Conservation (phyloP, 2,888 invertebrate species). For the Neoitamus cyanurus region DNA sequence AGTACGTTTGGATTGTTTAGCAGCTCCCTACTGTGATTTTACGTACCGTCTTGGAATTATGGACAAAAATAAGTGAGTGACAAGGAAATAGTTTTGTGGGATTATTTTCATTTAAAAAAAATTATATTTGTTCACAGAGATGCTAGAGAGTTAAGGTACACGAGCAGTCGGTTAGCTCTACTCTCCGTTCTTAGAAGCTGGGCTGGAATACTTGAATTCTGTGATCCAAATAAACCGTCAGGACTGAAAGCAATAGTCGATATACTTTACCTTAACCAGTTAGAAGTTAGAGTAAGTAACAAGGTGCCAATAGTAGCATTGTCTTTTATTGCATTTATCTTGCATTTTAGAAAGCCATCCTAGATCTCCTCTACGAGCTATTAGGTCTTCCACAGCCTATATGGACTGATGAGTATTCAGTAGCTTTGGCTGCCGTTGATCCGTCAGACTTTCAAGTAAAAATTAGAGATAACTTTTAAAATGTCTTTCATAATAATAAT, state of each 20-base stretch:
- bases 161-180: slow-evolving; percentile 85
- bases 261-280: slow-evolving; percentile 84
- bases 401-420: slow-evolving; percentile 93
- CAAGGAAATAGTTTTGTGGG: not conserved
- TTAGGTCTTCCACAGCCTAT: slow-evolving; percentile 88
- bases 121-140: slow-evolving; percentile 68
- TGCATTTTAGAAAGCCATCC: slow-evolving; percentile 82
- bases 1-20: slow-evolving; percentile 86
- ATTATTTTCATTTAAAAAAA: not conserved
- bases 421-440: slow-evolving; percentile 89
- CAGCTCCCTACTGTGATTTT: slow-evolving; percentile 94
- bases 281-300: slow-evolving; percentile 87
- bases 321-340: not conserved
- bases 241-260: slow-evolving; percentile 83
- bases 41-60: slow-evolving; percentile 80
- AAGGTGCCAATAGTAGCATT: not conserved
- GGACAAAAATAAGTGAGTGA: slow-evolving; percentile 75
- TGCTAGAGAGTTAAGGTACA: slow-evolving; percentile 83
- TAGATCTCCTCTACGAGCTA: slow-evolving; percentile 92
- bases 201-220: slow-evolving; percentile 90
- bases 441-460: slow-evolving; percentile 77
- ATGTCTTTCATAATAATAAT: not conserved
- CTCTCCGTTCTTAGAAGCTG: slow-evolving; percentile 90
- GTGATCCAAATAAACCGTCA: slow-evolving; percentile 79
- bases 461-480: not conserved